phyloP scores from a whole-genome alignment of 1,140 invertebrate genomes.

The Thaumatotibia leucotreta region DNA sequence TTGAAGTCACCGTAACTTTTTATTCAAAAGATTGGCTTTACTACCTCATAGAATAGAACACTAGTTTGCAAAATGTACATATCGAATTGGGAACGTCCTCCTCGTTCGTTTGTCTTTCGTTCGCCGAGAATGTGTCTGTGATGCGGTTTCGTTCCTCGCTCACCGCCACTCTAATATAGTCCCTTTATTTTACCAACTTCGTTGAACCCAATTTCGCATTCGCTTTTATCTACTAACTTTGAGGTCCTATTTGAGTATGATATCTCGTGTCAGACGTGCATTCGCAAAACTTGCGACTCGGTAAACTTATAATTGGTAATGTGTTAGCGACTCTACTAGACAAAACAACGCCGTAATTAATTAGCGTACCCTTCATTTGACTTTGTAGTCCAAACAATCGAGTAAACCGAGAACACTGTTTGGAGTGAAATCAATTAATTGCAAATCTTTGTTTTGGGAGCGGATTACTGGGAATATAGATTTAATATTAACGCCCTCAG shows the following conservation, averaged over 20 bases:
- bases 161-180: not conserved
- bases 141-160: not conserved
- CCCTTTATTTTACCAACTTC: not conserved
- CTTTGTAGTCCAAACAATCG: not conserved
- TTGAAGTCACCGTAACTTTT: too few relatives aligned
- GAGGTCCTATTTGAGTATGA: not conserved
- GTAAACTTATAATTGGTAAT: slow-evolving; percentile 7
- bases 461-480: not conserved
- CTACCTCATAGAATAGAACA: too few relatives aligned
- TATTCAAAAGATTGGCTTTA: too few relatives aligned
- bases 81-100: not conserved
- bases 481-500: not conserved
- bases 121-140: not conserved
- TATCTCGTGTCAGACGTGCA: not conserved
- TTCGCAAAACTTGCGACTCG: not conserved
- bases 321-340: not conserved
- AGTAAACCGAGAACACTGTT: not conserved
- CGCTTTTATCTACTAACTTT: not conserved
- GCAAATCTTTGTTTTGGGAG: not conserved
- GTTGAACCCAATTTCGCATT: not conserved
- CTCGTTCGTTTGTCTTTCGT: not conserved
- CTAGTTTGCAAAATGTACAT: not conserved
- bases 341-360: slow-evolving; percentile 8
- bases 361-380: slow-evolving; percentile 5
- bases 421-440: not conserved